Evolutionary conservation across 2,797 vertebrate genomes (phyloP).

Genomic region (Phalloptychus januarius): DNA sequence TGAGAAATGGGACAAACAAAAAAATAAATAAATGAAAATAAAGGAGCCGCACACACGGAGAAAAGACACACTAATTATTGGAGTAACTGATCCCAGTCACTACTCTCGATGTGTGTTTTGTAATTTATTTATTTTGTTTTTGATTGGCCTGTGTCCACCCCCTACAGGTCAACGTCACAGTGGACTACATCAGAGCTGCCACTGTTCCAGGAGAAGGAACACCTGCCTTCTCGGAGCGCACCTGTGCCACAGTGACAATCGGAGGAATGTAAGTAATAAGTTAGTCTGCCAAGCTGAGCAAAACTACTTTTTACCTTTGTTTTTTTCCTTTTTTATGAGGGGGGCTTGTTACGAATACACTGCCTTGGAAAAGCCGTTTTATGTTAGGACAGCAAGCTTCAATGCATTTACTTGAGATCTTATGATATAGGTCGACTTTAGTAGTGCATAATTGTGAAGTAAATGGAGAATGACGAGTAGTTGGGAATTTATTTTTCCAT

Average conservation of each 20-base stretch:
- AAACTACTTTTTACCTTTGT: neutral
- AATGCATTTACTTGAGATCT: neutral
- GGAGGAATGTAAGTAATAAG: constrained; percentile 92
- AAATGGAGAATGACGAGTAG: neutral
- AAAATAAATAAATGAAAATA: constrained; percentile 36
- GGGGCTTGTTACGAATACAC: constrained; percentile 5
- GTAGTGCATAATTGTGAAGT: neutral
- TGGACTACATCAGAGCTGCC: constrained; percentile 96
- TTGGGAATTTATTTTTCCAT: neutral
- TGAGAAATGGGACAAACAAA: constrained; percentile 77
- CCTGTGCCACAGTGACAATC: constrained; percentile 94
- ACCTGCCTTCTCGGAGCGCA: constrained; percentile 92
- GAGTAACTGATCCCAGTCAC: constrained; percentile 24
- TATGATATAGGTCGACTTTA: neutral
- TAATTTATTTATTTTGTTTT: constrained; percentile 8
- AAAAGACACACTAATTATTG: constrained; percentile 43
- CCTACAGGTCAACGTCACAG: constrained; percentile 91
- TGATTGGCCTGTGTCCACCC: constrained; percentile 19
- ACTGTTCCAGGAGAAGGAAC: constrained; percentile 85
- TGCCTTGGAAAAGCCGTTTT: neutral
- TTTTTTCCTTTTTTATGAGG: too few species aligned
- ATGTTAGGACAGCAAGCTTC: neutral
- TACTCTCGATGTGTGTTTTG: constrained; percentile 23
- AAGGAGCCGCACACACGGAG: constrained; percentile 22
- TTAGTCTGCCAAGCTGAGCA: neutral